Percentiles rank a stretch among this genome's conserved stretches.
These are phyloP conservation scores for Eledona agricola DNA, from an alignment of 2,888 invertebrate genomes.

Conservation along the genomic window DNA sequence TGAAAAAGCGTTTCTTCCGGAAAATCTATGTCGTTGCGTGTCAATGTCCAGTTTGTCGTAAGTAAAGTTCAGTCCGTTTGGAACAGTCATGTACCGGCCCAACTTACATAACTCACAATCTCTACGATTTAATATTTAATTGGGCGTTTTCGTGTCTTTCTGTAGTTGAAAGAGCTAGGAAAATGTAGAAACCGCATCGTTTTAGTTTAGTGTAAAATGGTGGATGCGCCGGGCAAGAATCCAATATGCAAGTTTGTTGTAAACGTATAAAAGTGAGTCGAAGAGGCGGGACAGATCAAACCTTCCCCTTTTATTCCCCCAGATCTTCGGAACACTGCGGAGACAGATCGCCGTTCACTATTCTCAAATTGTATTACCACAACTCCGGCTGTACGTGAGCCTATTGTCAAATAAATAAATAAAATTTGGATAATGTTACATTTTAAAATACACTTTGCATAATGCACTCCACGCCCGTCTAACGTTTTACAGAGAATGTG, in stretches of 20 bases:
- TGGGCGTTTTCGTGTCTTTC: constrained; percentile 27
- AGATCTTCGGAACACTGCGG: constrained; percentile 46
- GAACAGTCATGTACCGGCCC: constrained; percentile 53
- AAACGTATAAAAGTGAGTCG: constrained; percentile 15
- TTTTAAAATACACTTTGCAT: constrained; percentile 64
- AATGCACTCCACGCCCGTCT: constrained; percentile 53
- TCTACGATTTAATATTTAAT: constrained; percentile 58
- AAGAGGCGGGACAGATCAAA: constrained; percentile 43
- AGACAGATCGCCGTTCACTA: constrained; percentile 62
- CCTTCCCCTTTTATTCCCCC: constrained; percentile 48
- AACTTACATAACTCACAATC: constrained; percentile 60
- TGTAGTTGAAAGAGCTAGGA: constrained; percentile 13
- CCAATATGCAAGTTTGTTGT: constrained; percentile 13
- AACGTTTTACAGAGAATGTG: constrained; percentile 55
- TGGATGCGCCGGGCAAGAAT: too few relatives aligned
- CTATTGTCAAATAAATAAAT: constrained; percentile 65
- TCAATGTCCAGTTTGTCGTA: constrained; percentile 42
- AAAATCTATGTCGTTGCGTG: constrained; percentile 42
- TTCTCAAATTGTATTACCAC: constrained; percentile 63
- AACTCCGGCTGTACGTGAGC: constrained; percentile 62
- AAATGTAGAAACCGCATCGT: too few relatives aligned
- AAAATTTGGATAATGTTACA: constrained; percentile 63
- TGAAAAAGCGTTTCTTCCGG: constrained; percentile 22
- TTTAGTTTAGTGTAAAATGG: constrained; percentile 18
- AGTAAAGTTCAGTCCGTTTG: constrained; percentile 50